These are phyloP conservation scores for Cromileptes altivelis DNA, from an alignment of 2,113 vertebrate genomes.

Conservation along the genomic window DNA sequence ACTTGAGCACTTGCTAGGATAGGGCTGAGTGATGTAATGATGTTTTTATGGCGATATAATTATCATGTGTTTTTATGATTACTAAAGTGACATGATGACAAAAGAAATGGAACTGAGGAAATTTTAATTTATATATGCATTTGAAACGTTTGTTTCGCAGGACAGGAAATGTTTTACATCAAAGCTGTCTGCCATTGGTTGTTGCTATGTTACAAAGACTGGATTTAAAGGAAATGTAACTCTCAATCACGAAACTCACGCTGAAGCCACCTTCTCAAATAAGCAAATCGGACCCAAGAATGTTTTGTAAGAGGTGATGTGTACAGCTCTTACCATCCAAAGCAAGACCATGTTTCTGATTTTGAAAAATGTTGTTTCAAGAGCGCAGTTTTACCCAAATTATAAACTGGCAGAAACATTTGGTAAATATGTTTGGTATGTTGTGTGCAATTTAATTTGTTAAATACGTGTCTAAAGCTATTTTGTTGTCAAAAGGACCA, in stretches of 20 bases:
- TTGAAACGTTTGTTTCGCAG: conserved; percentile 52
- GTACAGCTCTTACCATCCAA: not conserved
- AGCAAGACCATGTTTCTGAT: conserved; percentile 7
- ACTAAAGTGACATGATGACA: conserved; percentile 27
- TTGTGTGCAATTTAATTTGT: conserved; percentile 23
- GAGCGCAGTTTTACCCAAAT: not conserved
- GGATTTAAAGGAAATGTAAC: conserved; percentile 11
- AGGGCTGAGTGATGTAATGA: conserved; percentile 12
- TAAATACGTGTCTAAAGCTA: not conserved
- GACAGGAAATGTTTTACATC: conserved; percentile 52
- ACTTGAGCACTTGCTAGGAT: conserved; percentile 42
- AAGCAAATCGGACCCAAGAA: not conserved
- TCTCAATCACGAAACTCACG: conserved; percentile 6
- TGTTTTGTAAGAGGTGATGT: conserved; percentile 9
- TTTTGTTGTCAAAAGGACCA: not conserved
- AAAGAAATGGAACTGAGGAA: conserved; percentile 17
- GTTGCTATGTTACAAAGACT: conserved; percentile 29
- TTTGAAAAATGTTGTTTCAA: conserved; percentile 3
- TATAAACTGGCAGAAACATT: not conserved
- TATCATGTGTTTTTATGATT: conserved; percentile 25
- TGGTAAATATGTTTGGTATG: conserved; percentile 1
- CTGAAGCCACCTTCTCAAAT: conserved; percentile 1
- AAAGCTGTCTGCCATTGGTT: conserved; percentile 23
- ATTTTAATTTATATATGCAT: conserved; percentile 38
- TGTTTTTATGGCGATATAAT: conserved; percentile 34